These are phyloP conservation scores for Thyatira batis DNA, from an alignment of 2,888 invertebrate genomes.

Conservation along the genomic window DNA sequence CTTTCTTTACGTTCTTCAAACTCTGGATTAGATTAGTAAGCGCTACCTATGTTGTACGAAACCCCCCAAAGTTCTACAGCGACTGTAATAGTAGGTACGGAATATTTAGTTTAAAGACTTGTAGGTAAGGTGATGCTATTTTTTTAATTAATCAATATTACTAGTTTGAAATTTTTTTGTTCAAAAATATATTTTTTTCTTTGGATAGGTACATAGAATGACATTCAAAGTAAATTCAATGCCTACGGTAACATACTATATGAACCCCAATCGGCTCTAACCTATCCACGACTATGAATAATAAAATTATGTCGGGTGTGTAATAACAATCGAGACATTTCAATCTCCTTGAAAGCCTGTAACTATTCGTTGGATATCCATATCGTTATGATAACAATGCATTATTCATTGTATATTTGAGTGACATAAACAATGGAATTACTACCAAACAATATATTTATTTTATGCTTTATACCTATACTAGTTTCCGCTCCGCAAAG, in stretches of 20 bases:
- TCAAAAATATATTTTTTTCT: too few species aligned
- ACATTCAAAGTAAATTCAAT: background rate
- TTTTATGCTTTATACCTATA: background rate
- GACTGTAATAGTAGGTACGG: too few species aligned
- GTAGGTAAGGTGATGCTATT: too few species aligned
- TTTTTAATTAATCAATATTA: too few species aligned
- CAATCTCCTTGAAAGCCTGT: constrained; percentile 68
- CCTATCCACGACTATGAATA: background rate
- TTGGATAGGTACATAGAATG: too few species aligned
- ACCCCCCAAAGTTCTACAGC: too few species aligned
- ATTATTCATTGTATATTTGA: constrained; percentile 60
- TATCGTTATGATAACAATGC: constrained; percentile 50
- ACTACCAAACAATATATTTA: constrained; percentile 22
- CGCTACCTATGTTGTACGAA: too few species aligned
- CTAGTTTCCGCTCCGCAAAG: too few species aligned
- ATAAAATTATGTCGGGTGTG: constrained; percentile 22
- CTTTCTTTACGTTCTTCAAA: too few species aligned
- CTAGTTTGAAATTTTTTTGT: too few species aligned
- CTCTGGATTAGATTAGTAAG: too few species aligned
- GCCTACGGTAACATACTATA: background rate
- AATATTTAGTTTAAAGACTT: too few species aligned
- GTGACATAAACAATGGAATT: constrained; percentile 14
- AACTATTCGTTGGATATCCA: constrained; percentile 24
- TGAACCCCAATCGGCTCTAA: background rate
- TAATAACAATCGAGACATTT: constrained; percentile 52